Base-by-base conservation (phyloP, 2,797 vertebrate species). In the Hyperoplus immaculatus region DNA sequence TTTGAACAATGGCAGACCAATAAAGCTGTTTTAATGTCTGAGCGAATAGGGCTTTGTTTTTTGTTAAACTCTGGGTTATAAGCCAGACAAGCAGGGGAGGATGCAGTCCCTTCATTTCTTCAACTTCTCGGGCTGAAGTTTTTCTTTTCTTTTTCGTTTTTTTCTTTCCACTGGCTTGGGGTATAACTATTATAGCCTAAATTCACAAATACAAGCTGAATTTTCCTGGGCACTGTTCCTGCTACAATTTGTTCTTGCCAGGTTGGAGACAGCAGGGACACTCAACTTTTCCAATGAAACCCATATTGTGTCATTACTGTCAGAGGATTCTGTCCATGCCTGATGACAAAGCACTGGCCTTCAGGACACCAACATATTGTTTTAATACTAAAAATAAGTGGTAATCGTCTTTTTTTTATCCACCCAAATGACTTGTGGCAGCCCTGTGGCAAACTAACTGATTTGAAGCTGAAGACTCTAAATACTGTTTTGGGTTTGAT, bases 1-100 rank as follows among this genome's bases (percentile, higher is more conserved):
- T 85, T 85, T 69, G 72, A 91, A 85, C 87, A 85, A 87, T 72
- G 67, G 80, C 67, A 82, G 83, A 79, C 84, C 78, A 88, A 89
- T 88, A 89, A 92, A 92, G 39, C 62, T 7, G 16, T 71, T 88
- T 78, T 79, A 73, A 81, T 62, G 69, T 69, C 8, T 2, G 18
- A 75, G 55, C 10, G 50, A 60, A 73, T 39, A 72, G 16, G 16
- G 38, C 36, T 62, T 86, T 65, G 50, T 74, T 76, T 43, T 84
- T 71, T 79, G 42, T 68, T 58, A 21, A 68, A 46, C 51, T 80
- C 51, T 66, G 68, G 42, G 56, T 85, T 83, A 29, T 63, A 66
- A 84, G 39, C 6, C 36, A 69, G 67, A 69, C 77, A 73, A 78
- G 14, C 58, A 82, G 75, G 59, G 73, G 49, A 84, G 63, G 78